These are phyloP conservation scores for Orgyia antiqua DNA, from an alignment of 2,888 invertebrate genomes.

Conservation along the genomic window DNA sequence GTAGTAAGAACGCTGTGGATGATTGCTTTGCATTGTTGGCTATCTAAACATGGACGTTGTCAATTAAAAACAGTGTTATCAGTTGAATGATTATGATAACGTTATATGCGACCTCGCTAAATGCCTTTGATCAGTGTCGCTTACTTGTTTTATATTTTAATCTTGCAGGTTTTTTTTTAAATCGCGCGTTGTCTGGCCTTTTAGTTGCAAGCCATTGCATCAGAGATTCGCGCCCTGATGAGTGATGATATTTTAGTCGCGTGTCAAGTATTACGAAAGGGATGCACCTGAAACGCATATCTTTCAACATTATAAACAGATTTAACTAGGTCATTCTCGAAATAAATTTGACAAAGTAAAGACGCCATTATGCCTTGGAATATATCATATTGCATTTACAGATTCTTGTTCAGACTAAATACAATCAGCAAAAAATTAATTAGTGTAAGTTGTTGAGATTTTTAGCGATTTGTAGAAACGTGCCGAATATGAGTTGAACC, in stretches of 20 bases:
- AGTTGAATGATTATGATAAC: constrained; percentile 14
- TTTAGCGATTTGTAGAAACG: no score
- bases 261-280: not conserved
- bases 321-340: constrained; percentile 12
- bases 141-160: not conserved
- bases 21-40: constrained; percentile 2
- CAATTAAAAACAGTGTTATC: constrained; percentile 31
- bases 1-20: not conserved
- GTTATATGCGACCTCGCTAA: constrained; percentile 11
- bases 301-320: constrained; percentile 11
- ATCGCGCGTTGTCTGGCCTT: no score
- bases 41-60: constrained; percentile 11
- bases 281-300: not conserved
- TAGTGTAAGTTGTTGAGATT: no score
- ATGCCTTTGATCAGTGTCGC: constrained; percentile 8
- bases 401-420: constrained; percentile 1
- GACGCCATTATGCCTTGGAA: not conserved
- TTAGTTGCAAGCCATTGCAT: no score
- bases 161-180: no score
- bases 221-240: no score
- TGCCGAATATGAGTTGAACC: no score
- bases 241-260: not conserved
- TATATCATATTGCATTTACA: not conserved
- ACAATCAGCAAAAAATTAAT: not conserved
- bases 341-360: constrained; percentile 13